Percentiles rank a stretch among this genome's conserved stretches.
Conservation (phyloP, 2,797 vertebrate genomes). For the Taeniopygia guttata region DNA sequence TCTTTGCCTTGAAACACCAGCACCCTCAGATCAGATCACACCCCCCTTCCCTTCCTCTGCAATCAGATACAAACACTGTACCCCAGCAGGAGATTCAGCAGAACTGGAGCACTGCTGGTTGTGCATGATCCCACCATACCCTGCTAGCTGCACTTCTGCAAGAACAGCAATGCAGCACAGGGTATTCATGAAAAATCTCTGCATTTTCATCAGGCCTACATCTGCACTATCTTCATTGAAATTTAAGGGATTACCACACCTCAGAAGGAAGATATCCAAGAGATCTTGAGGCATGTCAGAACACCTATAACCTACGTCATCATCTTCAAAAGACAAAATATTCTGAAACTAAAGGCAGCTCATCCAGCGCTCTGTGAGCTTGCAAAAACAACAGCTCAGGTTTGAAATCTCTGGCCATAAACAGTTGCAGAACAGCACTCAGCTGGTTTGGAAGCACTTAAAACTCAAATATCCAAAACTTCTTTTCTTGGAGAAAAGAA, state of each 20-base stretch:
- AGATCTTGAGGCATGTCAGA: background rate
- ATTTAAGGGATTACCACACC: background rate
- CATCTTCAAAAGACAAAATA: background rate
- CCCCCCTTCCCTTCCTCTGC: background rate
- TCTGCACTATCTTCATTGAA: background rate
- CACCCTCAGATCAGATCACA: background rate
- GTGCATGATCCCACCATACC: background rate
- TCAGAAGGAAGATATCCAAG: background rate
- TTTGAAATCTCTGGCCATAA: background rate
- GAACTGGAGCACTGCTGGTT: background rate
- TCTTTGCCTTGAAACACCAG: background rate
- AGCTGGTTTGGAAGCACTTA: background rate
- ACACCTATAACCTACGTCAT: background rate
- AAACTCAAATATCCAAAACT: background rate
- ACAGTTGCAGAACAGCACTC: background rate
- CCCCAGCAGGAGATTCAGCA: background rate
- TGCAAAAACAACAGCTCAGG: background rate
- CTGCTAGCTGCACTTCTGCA: background rate
- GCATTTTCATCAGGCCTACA: background rate
- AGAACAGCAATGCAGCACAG: background rate
- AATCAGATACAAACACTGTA: rapidly evolving
- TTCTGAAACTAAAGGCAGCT: background rate
- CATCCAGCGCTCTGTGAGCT: background rate
- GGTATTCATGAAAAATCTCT: background rate
- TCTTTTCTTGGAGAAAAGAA: background rate